Conservation (phyloP, 2,113 vertebrate species). For the Takifugu flavidus region DNA sequence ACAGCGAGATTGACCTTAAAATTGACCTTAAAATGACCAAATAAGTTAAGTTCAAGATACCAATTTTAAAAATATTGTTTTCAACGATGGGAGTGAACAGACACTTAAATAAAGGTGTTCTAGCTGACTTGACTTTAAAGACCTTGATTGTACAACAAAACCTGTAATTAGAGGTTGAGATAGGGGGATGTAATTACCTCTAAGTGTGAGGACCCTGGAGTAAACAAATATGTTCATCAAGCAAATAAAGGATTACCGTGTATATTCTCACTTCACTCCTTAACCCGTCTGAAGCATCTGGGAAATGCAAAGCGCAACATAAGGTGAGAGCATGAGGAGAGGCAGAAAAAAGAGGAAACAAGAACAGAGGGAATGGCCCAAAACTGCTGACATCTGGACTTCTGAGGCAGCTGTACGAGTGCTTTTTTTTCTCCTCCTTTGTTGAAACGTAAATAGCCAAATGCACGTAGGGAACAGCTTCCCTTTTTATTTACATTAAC, state of each 20-base stretch:
- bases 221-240: slow-evolving; percentile 75
- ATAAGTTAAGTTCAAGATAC: not conserved
- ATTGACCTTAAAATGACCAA: not conserved
- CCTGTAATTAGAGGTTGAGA: slow-evolving; percentile 66
- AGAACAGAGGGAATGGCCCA: slow-evolving; percentile 44
- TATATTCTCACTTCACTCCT: slow-evolving; percentile 69
- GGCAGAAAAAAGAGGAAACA: slow-evolving; percentile 50
- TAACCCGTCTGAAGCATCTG: slow-evolving; percentile 64
- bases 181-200: slow-evolving; percentile 69
- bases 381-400: slow-evolving; percentile 67
- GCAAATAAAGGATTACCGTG: slow-evolving; percentile 73
- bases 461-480: slow-evolving; percentile 56
- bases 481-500: too few relatives aligned
- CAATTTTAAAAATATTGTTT: not conserved
- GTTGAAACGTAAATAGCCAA: slow-evolving; percentile 71
- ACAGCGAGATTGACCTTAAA: not conserved
- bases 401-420: slow-evolving; percentile 46
- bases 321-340: slow-evolving; percentile 44
- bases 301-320: slow-evolving; percentile 57
- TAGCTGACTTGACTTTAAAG: slow-evolving; percentile 53
- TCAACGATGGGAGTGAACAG: not conserved
- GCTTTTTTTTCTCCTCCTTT: slow-evolving; percentile 31
- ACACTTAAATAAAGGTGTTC: slow-evolving; percentile 29
- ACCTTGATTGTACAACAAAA: slow-evolving; percentile 65
- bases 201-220: slow-evolving; percentile 64